phyloP scores from a whole-genome alignment of 2,113 vertebrate genomes.

The Brevimyrus niger region DNA sequence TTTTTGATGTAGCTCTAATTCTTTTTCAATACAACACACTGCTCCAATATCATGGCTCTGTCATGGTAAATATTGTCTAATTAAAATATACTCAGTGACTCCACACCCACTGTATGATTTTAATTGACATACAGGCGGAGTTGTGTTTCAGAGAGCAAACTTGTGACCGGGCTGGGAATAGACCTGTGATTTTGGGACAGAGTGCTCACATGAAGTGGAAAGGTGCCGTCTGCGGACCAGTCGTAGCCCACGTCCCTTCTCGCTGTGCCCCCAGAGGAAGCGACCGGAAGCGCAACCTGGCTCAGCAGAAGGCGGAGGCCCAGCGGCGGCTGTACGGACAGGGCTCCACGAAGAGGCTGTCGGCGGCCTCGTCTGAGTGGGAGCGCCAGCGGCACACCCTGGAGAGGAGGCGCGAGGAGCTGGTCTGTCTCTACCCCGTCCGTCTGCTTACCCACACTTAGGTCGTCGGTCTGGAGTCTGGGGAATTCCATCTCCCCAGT shows the following conservation, averaged over 20 bases:
- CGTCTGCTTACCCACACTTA: neutral
- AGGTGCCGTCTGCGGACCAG: neutral
- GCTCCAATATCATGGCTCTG: neutral
- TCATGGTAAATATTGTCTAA: neutral
- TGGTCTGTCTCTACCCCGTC: conserved; percentile 57
- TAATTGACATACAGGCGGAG: neutral
- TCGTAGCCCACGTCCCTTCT: no score
- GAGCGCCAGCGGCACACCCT: conserved; percentile 86
- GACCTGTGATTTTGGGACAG: neutral
- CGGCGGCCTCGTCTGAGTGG: conserved; percentile 84
- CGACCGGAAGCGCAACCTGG: conserved; percentile 91
- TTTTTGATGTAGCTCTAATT: neutral
- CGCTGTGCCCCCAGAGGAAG: conserved; percentile 68
- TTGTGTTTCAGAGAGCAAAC: neutral
- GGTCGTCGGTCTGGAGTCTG: neutral
- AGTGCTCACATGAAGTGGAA: neutral
- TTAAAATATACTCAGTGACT: neutral
- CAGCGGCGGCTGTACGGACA: conserved; percentile 90
- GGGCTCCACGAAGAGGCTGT: conserved; percentile 76
- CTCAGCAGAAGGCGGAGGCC: conserved; percentile 93
- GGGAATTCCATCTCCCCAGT: neutral
- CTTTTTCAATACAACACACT: neutral
- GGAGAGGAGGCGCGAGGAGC: conserved; percentile 83
- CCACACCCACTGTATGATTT: neutral
- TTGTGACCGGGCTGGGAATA: neutral